Evolutionary conservation across 1,140 invertebrate species (phyloP).

Genomic region (Drosophila gunungcola): DNA sequence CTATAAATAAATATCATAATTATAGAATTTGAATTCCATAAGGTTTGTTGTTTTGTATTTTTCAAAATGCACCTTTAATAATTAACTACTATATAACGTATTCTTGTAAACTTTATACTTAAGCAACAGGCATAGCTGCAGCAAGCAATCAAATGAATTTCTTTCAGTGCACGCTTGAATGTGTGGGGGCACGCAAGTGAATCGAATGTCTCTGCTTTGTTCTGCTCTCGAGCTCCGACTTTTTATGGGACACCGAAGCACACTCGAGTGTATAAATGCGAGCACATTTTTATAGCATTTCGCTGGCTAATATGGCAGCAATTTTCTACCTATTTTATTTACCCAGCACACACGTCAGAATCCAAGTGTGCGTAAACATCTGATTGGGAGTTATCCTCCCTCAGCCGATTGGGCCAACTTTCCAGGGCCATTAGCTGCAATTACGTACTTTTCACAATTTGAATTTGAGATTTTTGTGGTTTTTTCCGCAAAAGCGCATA

Average conservation of each 20-base stretch:
- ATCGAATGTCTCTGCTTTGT: conserved; percentile 37
- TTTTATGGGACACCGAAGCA: conserved; percentile 70
- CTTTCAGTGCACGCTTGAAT: conserved; percentile 1
- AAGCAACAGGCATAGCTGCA: too few species aligned
- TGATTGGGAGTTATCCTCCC: conserved; percentile 42
- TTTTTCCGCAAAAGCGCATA: conserved; percentile 10
- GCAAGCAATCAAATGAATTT: neutral
- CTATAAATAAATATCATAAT: too few species aligned
- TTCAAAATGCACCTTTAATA: too few species aligned
- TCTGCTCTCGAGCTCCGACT: conserved; percentile 19
- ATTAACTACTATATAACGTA: too few species aligned
- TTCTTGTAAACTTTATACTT: too few species aligned
- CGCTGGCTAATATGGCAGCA: conserved; percentile 73
- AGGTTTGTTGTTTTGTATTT: too few species aligned
- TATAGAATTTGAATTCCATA: too few species aligned
- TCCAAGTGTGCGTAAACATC: conserved; percentile 40
- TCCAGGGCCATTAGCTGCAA: conserved; percentile 65
- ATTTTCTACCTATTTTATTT: conserved; percentile 78
- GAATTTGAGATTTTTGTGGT: conserved; percentile 52
- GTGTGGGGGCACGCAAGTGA: conserved; percentile 37
- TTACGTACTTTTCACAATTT: conserved; percentile 65
- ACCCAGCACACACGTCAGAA: conserved; percentile 18
- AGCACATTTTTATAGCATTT: conserved; percentile 76
- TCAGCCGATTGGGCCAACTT: conserved; percentile 26
- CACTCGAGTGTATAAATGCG: conserved; percentile 65